phyloP scores from a whole-genome alignment of 2,797 vertebrate genomes.

The Diplodus sargus region DNA sequence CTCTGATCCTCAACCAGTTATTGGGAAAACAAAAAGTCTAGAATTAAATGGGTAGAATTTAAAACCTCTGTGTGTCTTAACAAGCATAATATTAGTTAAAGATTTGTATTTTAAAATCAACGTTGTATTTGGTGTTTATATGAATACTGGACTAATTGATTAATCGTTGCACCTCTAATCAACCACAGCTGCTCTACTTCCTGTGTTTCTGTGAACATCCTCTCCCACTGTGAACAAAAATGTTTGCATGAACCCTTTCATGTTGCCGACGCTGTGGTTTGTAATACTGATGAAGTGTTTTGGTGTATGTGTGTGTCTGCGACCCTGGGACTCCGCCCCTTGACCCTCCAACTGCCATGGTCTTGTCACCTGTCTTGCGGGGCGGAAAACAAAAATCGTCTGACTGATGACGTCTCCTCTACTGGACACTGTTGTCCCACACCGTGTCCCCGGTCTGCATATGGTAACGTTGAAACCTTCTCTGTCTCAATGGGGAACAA shows the following conservation, averaged over 20 bases:
- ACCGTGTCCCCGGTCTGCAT: slow-evolving; percentile 79
- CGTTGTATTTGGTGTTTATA: too few species aligned
- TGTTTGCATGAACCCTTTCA: not conserved
- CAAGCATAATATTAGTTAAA: not conserved
- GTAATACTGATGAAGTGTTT: slow-evolving; percentile 99
- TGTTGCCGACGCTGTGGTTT: slow-evolving; percentile 60
- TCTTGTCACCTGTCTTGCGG: slow-evolving; percentile 85
- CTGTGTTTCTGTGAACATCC: not conserved
- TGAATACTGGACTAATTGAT: too few species aligned
- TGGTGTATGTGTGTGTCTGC: slow-evolving; percentile 89
- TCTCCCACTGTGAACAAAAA: not conserved
- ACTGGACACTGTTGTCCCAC: slow-evolving; percentile 85
- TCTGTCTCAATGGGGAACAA: slow-evolving; percentile 74
- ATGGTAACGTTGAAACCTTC: slow-evolving; percentile 81
- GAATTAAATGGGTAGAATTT: not conserved
- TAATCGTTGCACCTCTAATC: too few species aligned
- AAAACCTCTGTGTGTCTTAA: not conserved
- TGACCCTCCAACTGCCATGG: slow-evolving; percentile 88
- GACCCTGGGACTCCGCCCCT: slow-evolving; percentile 86
- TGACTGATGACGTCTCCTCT: slow-evolving; percentile 83
- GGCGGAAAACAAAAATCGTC: slow-evolving; percentile 44
- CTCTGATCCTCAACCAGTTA: not conserved
- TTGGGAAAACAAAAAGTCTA: too few species aligned
- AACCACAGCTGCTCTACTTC: not conserved
- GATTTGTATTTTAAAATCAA: not conserved